Conservation (phyloP, 2,888 invertebrate species). For the Zonitis immaculata region DNA sequence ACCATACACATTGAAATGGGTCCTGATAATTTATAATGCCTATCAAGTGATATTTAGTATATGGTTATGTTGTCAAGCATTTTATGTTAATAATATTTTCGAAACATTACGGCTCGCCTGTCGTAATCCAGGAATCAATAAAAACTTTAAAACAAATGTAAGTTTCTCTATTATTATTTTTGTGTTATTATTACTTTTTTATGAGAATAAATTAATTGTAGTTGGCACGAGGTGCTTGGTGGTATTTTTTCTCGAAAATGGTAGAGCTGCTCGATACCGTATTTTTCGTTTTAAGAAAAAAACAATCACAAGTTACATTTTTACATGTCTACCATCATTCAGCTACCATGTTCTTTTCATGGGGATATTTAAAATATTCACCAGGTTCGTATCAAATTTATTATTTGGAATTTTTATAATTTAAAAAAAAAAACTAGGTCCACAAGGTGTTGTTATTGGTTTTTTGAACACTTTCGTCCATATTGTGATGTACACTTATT, state of each 20-base stretch:
- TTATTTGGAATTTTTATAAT: no score
- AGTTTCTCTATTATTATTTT: no score
- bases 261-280: constrained; percentile 75
- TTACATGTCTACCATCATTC: constrained; percentile 88
- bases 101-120: no score
- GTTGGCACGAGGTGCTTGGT: constrained; percentile 66
- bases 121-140: no score
- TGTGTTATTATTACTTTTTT: no score
- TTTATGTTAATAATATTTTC: no score
- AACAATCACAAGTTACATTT: constrained; percentile 81
- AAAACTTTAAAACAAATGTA: no score
- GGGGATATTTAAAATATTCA: constrained; percentile 74
- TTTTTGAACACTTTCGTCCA: constrained; percentile 87
- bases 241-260: constrained; percentile 75
- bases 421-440: no score
- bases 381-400: constrained; percentile 56
- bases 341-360: constrained; percentile 72
- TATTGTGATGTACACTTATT: constrained; percentile 88
- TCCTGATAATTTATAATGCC: constrained; percentile 78
- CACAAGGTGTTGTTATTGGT: constrained; percentile 82
- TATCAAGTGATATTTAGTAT: constrained; percentile 82
- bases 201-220: no score
- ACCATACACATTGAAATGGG: constrained; percentile 65
- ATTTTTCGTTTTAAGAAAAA: constrained; percentile 87
- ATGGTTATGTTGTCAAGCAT: constrained; percentile 56